Evolutionary conservation across 1,140 invertebrate genomes (phyloP).

Genomic region (Drosophila neocordata): DNA sequence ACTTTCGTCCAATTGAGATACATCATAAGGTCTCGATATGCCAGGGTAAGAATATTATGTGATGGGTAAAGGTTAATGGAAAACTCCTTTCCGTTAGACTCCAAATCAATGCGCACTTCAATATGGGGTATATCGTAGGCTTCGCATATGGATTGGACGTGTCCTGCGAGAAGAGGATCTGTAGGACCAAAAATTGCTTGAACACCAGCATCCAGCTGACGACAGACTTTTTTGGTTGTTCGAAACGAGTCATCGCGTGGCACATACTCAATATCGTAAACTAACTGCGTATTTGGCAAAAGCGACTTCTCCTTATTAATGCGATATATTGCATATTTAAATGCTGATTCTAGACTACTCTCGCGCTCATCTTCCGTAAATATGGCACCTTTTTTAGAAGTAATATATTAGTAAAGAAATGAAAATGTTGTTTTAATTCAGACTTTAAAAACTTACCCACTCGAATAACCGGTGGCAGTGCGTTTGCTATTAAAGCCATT

Average conservation of each 20-base stretch:
- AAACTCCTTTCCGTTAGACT: constrained; percentile 88
- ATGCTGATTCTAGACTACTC: constrained; percentile 92
- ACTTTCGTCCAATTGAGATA: constrained; percentile 97
- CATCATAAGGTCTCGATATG: constrained; percentile 93
- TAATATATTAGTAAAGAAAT: background rate
- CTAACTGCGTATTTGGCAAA: constrained; percentile 92
- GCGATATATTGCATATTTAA: constrained; percentile 96
- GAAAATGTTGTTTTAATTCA: too few relatives aligned
- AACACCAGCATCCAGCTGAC: constrained; percentile 92
- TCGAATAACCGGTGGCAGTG: constrained; percentile 18
- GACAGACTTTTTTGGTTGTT: constrained; percentile 96
- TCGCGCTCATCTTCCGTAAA: constrained; percentile 95
- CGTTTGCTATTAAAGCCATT: constrained; percentile 12
- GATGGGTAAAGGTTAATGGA: constrained; percentile 96
- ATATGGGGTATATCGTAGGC: constrained; percentile 94
- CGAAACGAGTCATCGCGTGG: constrained; percentile 93
- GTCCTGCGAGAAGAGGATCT: constrained; percentile 90
- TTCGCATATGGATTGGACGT: constrained; percentile 95
- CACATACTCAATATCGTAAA: constrained; percentile 96
- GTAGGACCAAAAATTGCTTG: constrained; percentile 95
- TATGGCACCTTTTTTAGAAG: constrained; percentile 87
- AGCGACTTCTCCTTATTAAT: constrained; percentile 94
- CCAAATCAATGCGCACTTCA: constrained; percentile 90
- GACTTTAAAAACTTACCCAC: constrained; percentile 2
- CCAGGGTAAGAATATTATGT: constrained; percentile 91